Evolutionary conservation across 35 echinoderm and acorn worm genomes (phyloP), one percentile per base, ranked within the genome.

Genomic region (Eucidaris tribuloides): DNA sequence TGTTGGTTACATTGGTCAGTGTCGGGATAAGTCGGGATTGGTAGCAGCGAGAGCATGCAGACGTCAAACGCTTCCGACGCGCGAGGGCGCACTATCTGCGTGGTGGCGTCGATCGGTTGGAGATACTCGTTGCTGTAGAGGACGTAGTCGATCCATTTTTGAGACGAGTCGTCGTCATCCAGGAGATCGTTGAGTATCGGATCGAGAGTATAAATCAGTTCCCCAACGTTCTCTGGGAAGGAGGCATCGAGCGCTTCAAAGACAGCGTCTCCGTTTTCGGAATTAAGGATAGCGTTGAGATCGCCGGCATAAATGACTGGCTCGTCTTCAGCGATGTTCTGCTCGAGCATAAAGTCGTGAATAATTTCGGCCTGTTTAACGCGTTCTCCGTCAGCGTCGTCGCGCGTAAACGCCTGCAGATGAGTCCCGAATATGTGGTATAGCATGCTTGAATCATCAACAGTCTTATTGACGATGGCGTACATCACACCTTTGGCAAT

Each of bases 371-470:
- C 85, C 83, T 93, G 91, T 15, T 50, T 28, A 3, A 88, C 78
- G 18, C 91, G 50, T n/a, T 88, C 85, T 11, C 43, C 55, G 24
- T 93, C 80, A 31, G 79, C 65, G 38, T 78, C 58, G 27, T 46
- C 14, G 3, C 85, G 64, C 37, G 65, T 83, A 3, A 70, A 66
- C 14, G 85, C 34, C 39, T 93, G 91, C 45, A 93, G 55, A 45
- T 93, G 91, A 17, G 91, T 93, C 11, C 91, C 91, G 59, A 93
- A 87, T 31, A 93, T 81, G 54, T 93, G 79, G 23, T 83, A 93
- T 20, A 28, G 60, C 40, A 63, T 77, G 13, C 54, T 88, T 13
- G 33, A 46, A 7, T 39, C 64, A 34, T 89, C 45, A 5, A 88
- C 85, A 15, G 85, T 83, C 39, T 93, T 93, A 24, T 86, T 54